phyloP scores from a whole-genome alignment of 2,888 invertebrate species.

The Athrips mouffetella region DNA sequence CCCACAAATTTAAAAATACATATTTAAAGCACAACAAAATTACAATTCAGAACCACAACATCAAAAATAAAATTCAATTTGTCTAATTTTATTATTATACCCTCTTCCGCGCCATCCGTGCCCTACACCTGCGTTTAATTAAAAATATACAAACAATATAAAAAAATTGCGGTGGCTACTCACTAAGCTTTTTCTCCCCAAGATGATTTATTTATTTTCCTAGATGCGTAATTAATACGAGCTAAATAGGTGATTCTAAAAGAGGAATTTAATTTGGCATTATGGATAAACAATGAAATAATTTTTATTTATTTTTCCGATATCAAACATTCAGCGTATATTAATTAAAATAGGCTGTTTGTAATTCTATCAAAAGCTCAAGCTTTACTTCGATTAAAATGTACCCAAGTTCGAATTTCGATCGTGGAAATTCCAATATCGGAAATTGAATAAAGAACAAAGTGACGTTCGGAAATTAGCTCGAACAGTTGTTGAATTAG shows the following conservation, averaged over 20 bases:
- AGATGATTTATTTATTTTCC: slow-evolving; percentile 62
- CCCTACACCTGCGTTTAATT: slow-evolving; percentile 30
- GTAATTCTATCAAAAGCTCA: slow-evolving; percentile 28
- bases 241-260: slow-evolving; percentile 56
- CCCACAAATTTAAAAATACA: too few species aligned
- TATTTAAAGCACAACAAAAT: too few species aligned
- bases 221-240: slow-evolving; percentile 63
- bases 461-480: slow-evolving; percentile 77
- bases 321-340: slow-evolving; percentile 16
- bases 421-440: slow-evolving; percentile 55
- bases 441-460: slow-evolving; percentile 78
- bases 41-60: too few species aligned
- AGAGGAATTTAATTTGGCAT: slow-evolving; percentile 53
- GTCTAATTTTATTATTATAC: slow-evolving; percentile 13
- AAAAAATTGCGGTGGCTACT: background rate
- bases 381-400: slow-evolving; percentile 41
- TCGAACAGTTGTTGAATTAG: slow-evolving; percentile 67
- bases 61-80: too few species aligned
- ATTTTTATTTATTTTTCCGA: slow-evolving; percentile 27
- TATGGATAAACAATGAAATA: too few species aligned
- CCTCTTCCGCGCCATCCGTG: too few species aligned
- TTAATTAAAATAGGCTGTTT: slow-evolving; percentile 40
- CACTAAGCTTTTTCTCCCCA: too few species aligned
- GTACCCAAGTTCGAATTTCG: slow-evolving; percentile 47
- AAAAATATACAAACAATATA: slow-evolving; percentile 12